Conservation (phyloP, 92 coral and sea anemone species). For the Epizoanthus ramosus region DNA sequence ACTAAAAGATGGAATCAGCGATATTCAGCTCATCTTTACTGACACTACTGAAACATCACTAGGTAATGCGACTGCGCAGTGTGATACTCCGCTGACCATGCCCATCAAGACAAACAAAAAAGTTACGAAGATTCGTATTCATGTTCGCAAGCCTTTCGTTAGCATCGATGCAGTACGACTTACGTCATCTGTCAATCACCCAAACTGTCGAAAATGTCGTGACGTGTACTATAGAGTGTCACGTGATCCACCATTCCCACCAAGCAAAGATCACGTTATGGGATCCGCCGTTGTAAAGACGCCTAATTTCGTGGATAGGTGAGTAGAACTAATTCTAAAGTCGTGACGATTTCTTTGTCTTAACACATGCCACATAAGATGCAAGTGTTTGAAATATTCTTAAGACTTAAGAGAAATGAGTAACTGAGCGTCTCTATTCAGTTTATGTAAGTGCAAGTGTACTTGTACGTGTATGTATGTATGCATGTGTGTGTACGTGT, state of each 20-base stretch:
- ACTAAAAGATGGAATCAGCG: conserved; percentile 63
- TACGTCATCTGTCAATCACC: conserved; percentile 87
- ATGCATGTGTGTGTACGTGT: no score
- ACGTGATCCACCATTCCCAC: conserved; percentile 80
- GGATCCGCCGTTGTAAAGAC: conserved; percentile 54
- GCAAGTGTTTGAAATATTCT: no score
- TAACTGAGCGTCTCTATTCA: no score
- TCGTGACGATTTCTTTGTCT: no score
- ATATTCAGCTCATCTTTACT: conserved; percentile 72
- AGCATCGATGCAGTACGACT: conserved; percentile 91
- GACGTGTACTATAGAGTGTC: conserved; percentile 75
- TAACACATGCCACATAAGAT: no score
- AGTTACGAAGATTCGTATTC: conserved; percentile 75
- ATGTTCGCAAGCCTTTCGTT: conserved; percentile 56
- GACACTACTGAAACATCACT: conserved; percentile 71
- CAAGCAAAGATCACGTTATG: conserved; percentile 43
- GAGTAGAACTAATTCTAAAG: conserved; percentile 9
- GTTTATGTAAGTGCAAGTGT: no score
- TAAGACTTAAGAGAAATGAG: no score
- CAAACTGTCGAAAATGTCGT: conserved; percentile 87
- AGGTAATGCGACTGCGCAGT: conserved; percentile 95
- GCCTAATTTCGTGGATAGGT: conserved; percentile 86
- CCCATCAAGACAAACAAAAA: conserved; percentile 71
- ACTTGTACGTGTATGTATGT: no score
- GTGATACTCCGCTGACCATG: conserved; percentile 89